Evolutionary conservation across 1,140 invertebrate genomes (phyloP).

Genomic region (Bombus polaris): DNA sequence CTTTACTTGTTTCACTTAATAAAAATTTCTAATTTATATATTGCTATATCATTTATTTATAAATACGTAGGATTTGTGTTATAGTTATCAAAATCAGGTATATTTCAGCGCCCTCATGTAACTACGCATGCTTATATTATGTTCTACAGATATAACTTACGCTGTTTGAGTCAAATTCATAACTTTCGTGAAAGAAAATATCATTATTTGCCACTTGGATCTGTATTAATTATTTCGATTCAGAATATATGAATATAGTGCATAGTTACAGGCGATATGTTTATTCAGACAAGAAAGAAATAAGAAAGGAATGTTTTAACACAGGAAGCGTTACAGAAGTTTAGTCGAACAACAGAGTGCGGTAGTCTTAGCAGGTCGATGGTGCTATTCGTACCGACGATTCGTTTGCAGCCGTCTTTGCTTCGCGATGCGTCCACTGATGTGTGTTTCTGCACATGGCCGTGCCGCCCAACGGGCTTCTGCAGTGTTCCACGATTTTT

Average conservation of each 20-base stretch:
- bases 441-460: conserved; percentile 82
- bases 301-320: neutral
- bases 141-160: conserved; percentile 9
- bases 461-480: conserved; percentile 74
- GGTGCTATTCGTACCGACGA: conserved; percentile 75
- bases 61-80: neutral
- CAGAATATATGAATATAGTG: neutral
- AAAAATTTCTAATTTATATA: neutral
- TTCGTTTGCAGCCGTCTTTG: conserved; percentile 78
- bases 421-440: conserved; percentile 77
- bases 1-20: neutral
- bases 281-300: neutral
- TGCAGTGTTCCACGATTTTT: conserved; percentile 71
- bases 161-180: conserved; percentile 45
- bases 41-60: neutral
- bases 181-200: conserved; percentile 20
- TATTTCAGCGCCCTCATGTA: conserved; percentile 16
- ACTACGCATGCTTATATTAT: conserved; percentile 18
- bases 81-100: conserved; percentile 27
- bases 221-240: neutral
- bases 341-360: conserved; percentile 57
- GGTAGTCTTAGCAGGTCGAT: conserved; percentile 71
- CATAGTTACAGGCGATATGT: neutral
- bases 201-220: neutral
- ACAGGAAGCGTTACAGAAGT: conserved; percentile 47